phyloP scores from a whole-genome alignment of 2,797 vertebrate genomes.

The Peromyscus aztecus region DNA sequence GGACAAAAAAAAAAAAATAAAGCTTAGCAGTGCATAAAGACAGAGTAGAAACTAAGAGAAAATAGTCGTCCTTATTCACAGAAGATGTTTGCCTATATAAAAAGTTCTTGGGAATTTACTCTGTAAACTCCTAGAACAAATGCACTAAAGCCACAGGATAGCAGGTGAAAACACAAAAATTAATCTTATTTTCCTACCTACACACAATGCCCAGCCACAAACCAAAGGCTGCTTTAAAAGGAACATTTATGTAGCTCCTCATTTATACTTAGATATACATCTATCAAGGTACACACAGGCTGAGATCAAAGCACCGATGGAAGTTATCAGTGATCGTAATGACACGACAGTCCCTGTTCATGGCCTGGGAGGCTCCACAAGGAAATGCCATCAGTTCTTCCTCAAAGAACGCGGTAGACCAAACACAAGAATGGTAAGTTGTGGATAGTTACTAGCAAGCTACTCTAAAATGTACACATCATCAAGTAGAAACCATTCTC shows the following conservation, averaged over 20 bases:
- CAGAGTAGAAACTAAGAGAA: neutral
- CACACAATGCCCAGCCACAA: neutral
- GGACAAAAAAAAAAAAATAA: neutral
- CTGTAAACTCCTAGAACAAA: neutral
- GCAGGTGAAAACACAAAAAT: neutral
- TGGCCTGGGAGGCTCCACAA: neutral
- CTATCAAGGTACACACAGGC: neutral
- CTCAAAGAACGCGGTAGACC: neutral
- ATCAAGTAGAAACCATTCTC: neutral
- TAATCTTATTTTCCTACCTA: neutral
- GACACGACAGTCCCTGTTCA: neutral
- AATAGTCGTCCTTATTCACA: neutral
- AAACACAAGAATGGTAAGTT: neutral
- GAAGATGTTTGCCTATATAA: neutral
- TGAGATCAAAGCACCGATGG: neutral
- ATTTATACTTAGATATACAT: neutral
- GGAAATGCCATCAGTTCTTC: neutral
- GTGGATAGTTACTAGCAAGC: neutral
- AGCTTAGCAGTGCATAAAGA: neutral
- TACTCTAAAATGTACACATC: neutral
- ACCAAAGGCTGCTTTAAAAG: neutral
- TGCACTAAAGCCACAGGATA: neutral
- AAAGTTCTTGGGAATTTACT: neutral
- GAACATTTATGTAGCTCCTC: neutral
- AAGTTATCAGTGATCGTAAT: neutral